phyloP scores from a whole-genome alignment of 2,113 vertebrate species.

The Channa argus region DNA sequence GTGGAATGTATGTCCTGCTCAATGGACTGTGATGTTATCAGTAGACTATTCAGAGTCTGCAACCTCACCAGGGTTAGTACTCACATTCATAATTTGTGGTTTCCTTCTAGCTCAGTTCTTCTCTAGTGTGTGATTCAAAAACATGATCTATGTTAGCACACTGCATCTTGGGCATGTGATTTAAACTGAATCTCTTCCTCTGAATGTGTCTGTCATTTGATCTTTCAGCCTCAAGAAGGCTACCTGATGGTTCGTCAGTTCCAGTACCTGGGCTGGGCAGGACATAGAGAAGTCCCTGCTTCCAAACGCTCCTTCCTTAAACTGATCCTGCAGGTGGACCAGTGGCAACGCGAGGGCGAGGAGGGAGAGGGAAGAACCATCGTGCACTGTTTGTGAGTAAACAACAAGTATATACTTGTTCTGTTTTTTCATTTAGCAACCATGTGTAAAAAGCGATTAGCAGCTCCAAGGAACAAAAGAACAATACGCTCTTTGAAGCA shows the following conservation, averaged over 20 bases:
- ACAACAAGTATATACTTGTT: background rate
- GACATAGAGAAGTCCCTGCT: constrained; percentile 94
- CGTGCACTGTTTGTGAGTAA: constrained; percentile 96
- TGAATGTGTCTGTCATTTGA: background rate
- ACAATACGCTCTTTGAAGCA: no score
- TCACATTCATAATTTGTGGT: background rate
- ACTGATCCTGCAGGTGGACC: constrained; percentile 97
- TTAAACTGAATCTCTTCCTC: background rate
- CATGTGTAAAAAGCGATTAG: background rate
- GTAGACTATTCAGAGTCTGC: constrained; percentile 97
- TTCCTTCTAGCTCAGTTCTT: no score
- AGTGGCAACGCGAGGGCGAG: constrained; percentile 99
- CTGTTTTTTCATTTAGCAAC: background rate
- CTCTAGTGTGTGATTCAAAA: no score
- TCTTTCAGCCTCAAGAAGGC: constrained; percentile 93
- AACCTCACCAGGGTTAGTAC: constrained; percentile 94
- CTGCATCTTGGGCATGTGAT: no score
- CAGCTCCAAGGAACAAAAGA: no score
- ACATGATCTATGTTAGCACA: no score
- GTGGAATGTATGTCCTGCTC: constrained; percentile 98
- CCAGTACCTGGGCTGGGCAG: constrained; percentile 97
- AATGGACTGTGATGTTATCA: constrained; percentile 98
- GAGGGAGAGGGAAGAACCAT: constrained; percentile 97
- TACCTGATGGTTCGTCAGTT: constrained; percentile 99
- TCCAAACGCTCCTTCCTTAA: constrained; percentile 98